Evolutionary conservation across 2,888 invertebrate species (phyloP), one percentile per base, ranked within the genome.

Genomic region (Melikaiella ostensackeni): DNA sequence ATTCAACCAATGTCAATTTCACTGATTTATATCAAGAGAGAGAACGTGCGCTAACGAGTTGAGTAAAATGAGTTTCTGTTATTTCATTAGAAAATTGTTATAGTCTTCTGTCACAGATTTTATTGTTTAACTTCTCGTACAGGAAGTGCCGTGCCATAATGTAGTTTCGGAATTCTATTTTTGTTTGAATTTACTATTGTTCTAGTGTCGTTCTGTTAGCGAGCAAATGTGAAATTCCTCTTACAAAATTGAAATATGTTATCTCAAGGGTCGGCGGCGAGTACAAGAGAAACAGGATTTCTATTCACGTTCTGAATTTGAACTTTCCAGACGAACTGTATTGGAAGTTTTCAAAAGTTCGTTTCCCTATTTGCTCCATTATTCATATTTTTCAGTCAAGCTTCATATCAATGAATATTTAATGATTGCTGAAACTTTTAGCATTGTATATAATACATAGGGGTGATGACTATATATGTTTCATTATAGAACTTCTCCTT

Each of bases 141-240:
- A 27, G 46, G 46, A 66, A 27, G 27, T 46, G 46, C 46, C 46
- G 46, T 30, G 19, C 27, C 30, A 3, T 27, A 66, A 30, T 27
- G 19, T 46, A 11, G 46, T 46, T 64, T 64, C 24, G 13, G 27
- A 38, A 24, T 64, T 46, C 27, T 46, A 27, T 66, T 64, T 8
- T 24, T 42, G 42, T 30, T 66, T 46, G 46, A 66, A 66, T 66
- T 66, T n/a, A 9, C 46, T 66, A 66, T 66, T 66, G 66, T 66
- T 66, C 38, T 27, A 66, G 64, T 27, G 66, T 66, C 66, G 46
- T 46, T 66, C 30, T 27, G 27, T 42, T 42, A 16, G 27, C 46
- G 42, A 66, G 27, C 66, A 66, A 30, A 66, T 66, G 27, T 46
- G 30, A 66, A 66, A 66, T 66, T 66, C 46, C 66, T 66, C 66